Evolutionary conservation across 2,888 invertebrate genomes (phyloP), one percentile per base, ranked within the genome.

Genomic region (Theretra japonica): DNA sequence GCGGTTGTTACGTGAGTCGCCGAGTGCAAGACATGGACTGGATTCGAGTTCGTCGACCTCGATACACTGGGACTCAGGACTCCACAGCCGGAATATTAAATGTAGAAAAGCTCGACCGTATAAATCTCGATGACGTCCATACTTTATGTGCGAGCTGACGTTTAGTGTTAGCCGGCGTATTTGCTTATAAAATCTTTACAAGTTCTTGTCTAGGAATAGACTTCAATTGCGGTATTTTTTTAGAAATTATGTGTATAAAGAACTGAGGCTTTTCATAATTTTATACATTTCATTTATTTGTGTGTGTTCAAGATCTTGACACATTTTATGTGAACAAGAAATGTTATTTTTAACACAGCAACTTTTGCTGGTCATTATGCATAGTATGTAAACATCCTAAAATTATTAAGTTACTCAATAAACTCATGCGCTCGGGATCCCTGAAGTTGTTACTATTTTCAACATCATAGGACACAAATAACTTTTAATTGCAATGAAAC

Each of bases 11-110:
- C 91, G 93, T 91, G 90, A 88, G 89, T 76, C 87, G 88, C 86
- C 88, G 90, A 89, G 86, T 89, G 91, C 90, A 93, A 93, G 93
- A 90, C 92, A 84, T 89, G 90, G 89, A 92, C 93, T 93, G 93
- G 94, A 91, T 91, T 88, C 76, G 87, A 91, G 94, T 88, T 90
- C 91, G 81, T 81, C 86, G 91, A 93, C 92, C 92, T 86, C 88
- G 80, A 83, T 85, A 86, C 83, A 90, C 89, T 89, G 91, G 94
- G 93, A 92, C 90, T 90, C 91, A 91, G 94, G 94, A 93, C 92
- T 90, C 85, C 85, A 88, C 86, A 82, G 85, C 83, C 88, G 86
- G 91, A 93, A 92, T 92, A 92, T 88, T 87, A 90, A 91, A 86
- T 81, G 72, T 69, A 50, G 33, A 60, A 60, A 69, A 56, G 19